A percentile compares a stretch with the other conserved stretches of the same genome.
Evolutionary conservation across 2,797 vertebrate genomes (phyloP).

Genomic region (Myotis vivesi): DNA sequence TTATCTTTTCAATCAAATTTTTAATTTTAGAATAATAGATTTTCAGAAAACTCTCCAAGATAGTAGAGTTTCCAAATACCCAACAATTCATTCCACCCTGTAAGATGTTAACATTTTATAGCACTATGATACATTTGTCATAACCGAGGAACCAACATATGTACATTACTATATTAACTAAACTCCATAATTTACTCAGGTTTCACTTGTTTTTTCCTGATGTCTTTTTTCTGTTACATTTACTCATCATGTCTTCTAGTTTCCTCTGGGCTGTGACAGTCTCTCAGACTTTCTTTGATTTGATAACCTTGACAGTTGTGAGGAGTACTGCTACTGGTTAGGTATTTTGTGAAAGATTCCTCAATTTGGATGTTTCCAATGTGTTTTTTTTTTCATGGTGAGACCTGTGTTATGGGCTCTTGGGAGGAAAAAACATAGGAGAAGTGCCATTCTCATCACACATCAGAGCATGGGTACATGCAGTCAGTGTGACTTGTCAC

Average conservation of each 20-base stretch:
- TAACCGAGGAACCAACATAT: not conserved
- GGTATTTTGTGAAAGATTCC: not conserved
- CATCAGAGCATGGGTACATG: not conserved
- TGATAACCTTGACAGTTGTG: not conserved
- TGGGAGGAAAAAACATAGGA: not conserved
- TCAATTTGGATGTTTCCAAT: not conserved
- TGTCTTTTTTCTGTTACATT: not conserved
- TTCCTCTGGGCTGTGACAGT: not conserved
- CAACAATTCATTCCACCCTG: not conserved
- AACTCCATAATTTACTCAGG: not conserved
- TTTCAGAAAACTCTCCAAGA: not conserved
- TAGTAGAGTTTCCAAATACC: not conserved
- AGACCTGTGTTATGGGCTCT: not conserved
- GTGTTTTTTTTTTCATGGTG: not conserved
- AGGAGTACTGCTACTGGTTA: not conserved
- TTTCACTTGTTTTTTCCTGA: not conserved
- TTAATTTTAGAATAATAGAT: not conserved
- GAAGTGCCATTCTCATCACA: not conserved
- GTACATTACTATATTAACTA: not conserved
- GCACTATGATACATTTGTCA: not conserved
- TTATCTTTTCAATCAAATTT: not conserved
- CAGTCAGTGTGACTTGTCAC: not conserved
- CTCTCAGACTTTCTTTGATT: conserved; percentile 4
- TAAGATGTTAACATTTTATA: not conserved
- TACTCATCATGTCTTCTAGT: not conserved